phyloP scores from a whole-genome alignment of 2,113 vertebrate genomes.

The Terrapene triunguis region DNA sequence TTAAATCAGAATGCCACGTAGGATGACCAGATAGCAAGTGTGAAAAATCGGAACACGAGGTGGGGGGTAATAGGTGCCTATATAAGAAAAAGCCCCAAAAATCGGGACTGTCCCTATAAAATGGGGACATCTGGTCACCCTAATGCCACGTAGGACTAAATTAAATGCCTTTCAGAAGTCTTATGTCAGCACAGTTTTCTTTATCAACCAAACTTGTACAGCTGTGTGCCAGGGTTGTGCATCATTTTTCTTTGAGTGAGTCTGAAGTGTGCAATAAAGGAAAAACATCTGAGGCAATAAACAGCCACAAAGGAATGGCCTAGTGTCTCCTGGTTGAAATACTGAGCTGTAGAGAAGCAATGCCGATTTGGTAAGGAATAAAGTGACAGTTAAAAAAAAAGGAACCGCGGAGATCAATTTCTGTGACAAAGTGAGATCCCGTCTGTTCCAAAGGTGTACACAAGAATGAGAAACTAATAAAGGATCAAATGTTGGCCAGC shows the following conservation, averaged over 20 bases:
- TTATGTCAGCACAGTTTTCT: neutral
- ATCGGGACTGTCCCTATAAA: no score
- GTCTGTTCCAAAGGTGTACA: rapidly evolving
- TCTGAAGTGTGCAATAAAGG: constrained; percentile 35
- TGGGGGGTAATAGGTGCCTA: no score
- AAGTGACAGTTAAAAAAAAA: neutral
- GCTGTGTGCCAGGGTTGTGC: neutral
- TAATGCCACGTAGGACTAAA: neutral
- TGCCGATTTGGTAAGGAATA: neutral
- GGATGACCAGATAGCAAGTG: neutral
- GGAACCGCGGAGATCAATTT: neutral
- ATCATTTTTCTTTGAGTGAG: constrained; percentile 37
- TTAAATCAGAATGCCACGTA: neutral
- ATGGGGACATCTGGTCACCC: no score
- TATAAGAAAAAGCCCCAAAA: no score
- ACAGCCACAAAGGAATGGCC: constrained; percentile 4
- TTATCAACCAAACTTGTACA: neutral
- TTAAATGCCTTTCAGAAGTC: neutral
- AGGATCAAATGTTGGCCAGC: neutral
- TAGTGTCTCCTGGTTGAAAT: neutral
- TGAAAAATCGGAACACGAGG: no score
- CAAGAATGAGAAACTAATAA: neutral
- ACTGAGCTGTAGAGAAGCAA: neutral
- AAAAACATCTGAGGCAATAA: constrained; percentile 27
- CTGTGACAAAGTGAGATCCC: neutral